Conservation (phyloP, 2,888 invertebrate species). For the Drosophila putrida region DNA sequence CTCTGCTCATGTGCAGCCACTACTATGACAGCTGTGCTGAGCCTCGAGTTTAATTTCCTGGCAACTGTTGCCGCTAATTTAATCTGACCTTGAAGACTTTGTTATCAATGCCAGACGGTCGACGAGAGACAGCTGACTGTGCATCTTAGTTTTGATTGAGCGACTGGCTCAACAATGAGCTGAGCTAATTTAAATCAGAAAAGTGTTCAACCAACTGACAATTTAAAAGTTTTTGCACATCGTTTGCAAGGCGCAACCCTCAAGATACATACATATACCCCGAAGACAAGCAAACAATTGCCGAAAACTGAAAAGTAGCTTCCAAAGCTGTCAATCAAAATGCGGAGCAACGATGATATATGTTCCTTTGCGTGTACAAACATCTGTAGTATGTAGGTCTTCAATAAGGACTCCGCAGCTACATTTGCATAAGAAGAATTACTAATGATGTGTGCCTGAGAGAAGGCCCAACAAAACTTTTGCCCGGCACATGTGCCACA, state of each 20-base stretch:
- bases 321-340: constrained; percentile 72
- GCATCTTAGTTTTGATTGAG: constrained; percentile 63
- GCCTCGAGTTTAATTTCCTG: constrained; percentile 15
- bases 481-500: constrained; percentile 28
- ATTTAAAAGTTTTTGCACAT: constrained; percentile 43
- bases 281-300: constrained; percentile 49
- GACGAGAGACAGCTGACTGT: constrained; percentile 29
- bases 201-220: constrained; percentile 79
- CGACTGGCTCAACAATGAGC: constrained; percentile 54
- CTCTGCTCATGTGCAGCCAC: background rate
- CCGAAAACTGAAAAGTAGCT: constrained; percentile 56
- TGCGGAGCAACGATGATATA: constrained; percentile 40
- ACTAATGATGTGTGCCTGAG: constrained; percentile 58
- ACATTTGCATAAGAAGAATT: constrained; percentile 69
- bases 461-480: constrained; percentile 41
- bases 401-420: background rate
- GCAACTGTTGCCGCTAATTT: constrained; percentile 39
- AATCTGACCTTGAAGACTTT: constrained; percentile 50
- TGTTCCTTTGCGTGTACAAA: constrained; percentile 16
- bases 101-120: constrained; percentile 15
- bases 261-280: constrained; percentile 5
- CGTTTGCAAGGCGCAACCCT: constrained; percentile 9
- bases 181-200: constrained; percentile 79
- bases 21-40: constrained; percentile 27
- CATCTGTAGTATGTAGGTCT: background rate